Conservation (phyloP, 2,113 vertebrate genomes). For the Carettochelys insculpta region DNA sequence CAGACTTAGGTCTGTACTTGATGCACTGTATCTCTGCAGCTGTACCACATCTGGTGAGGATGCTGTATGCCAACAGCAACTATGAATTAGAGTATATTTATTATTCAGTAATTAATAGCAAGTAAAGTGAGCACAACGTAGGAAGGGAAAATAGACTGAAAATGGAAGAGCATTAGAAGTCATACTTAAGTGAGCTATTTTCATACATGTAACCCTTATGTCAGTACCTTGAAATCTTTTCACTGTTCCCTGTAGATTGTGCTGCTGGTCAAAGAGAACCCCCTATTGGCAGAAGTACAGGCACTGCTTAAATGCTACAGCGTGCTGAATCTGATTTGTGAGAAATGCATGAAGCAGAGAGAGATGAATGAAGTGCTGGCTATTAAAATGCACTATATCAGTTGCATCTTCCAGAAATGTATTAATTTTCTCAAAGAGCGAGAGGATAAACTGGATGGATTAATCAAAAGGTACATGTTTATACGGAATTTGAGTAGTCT, state of each 20-base stretch:
- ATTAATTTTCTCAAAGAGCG: conserved; percentile 86
- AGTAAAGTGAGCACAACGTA: not conserved
- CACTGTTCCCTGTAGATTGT: conserved; percentile 82
- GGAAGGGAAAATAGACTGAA: not conserved
- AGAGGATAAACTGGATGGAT: conserved; percentile 89
- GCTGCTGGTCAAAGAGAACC: conserved; percentile 92
- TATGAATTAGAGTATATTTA: not conserved
- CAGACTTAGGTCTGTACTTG: not conserved
- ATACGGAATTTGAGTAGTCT: not conserved
- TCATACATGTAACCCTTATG: not conserved
- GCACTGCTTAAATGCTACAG: conserved; percentile 89
- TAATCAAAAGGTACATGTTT: conserved; percentile 87
- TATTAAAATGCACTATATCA: conserved; percentile 98
- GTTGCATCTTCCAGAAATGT: conserved; percentile 93
- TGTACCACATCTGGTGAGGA: too few species aligned
- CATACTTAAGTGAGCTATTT: not conserved
- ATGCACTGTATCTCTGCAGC: too few species aligned
- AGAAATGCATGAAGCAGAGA: conserved; percentile 96
- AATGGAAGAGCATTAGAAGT: not conserved
- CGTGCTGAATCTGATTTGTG: conserved; percentile 95
- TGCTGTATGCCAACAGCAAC: not conserved
- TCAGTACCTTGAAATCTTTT: not conserved
- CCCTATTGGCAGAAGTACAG: conserved; percentile 85
- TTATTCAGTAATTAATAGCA: not conserved
- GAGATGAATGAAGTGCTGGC: conserved; percentile 99